Conservation (phyloP, 2,888 invertebrate genomes). For the Synergus umbraculus region DNA sequence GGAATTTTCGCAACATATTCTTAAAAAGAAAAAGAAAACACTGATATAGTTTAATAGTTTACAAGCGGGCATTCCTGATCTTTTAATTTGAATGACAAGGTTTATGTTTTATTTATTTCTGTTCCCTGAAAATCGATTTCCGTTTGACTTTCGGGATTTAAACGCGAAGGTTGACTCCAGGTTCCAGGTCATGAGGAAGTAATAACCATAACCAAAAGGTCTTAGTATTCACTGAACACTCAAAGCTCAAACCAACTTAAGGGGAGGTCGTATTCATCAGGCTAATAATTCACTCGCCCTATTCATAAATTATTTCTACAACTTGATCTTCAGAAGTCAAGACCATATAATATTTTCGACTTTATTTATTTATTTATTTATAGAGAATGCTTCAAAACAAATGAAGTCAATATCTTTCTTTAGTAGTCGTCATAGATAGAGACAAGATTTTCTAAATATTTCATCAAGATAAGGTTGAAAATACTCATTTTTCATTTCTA, state of each 20-base stretch:
- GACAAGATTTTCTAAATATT: too few relatives aligned
- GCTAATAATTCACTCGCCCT: background rate
- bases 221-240: background rate
- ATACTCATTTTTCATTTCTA: background rate
- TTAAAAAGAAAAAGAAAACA: background rate
- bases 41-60: background rate
- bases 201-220: constrained; percentile 7
- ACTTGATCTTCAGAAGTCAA: background rate
- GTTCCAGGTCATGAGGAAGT: constrained; percentile 2
- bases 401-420: too few relatives aligned
- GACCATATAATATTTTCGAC: background rate
- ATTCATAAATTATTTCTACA: constrained; percentile 7
- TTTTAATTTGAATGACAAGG: background rate
- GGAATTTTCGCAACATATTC: background rate
- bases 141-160: background rate
- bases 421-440: too few relatives aligned
- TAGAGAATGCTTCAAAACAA: background rate
- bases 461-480: too few relatives aligned
- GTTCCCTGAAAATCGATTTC: background rate
- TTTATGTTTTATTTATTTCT: constrained; percentile 7
- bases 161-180: background rate
- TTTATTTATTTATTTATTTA: background rate
- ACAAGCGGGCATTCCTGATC: background rate
- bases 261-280: constrained; percentile 15
- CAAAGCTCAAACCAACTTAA: background rate